Evolutionary conservation across 2,113 vertebrate genomes (phyloP).

Genomic region (Pristiophorus japonicus): DNA sequence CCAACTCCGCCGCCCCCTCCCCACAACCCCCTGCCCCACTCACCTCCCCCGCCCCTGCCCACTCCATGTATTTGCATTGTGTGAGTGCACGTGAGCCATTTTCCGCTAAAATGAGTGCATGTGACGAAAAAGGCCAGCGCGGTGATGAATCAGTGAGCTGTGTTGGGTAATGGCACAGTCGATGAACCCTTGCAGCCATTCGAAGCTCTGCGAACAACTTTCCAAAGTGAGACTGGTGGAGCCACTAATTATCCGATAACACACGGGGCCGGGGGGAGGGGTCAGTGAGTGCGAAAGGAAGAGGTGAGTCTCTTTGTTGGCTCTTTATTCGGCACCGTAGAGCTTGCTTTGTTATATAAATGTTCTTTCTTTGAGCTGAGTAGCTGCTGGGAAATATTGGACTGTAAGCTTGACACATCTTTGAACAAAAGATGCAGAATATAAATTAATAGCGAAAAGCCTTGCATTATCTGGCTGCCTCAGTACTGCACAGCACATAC

Average conservation of each 20-base stretch:
- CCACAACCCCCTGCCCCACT: no score
- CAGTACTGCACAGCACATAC: not conserved
- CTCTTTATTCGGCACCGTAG: not conserved
- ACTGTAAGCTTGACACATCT: not conserved
- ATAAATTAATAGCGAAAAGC: not conserved
- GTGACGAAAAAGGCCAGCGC: not conserved
- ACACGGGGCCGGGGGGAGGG: not conserved
- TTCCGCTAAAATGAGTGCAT: not conserved
- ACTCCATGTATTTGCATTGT: not conserved
- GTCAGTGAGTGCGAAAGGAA: not conserved
- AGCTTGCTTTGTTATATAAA: not conserved
- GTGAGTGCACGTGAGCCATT: not conserved
- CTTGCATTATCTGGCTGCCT: not conserved
- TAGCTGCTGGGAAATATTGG: not conserved
- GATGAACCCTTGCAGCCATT: not conserved
- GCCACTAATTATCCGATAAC: not conserved
- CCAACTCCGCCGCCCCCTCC: no score
- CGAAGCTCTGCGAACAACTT: not conserved
- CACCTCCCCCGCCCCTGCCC: no score
- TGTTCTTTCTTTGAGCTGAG: not conserved
- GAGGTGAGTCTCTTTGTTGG: not conserved
- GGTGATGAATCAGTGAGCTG: not conserved
- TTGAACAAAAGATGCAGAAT: not conserved
- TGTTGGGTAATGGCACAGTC: not conserved
- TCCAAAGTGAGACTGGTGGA: not conserved